These are phyloP conservation scores for Hetaerina titia DNA, from an alignment of 2,888 invertebrate species.

Conservation along the genomic window DNA sequence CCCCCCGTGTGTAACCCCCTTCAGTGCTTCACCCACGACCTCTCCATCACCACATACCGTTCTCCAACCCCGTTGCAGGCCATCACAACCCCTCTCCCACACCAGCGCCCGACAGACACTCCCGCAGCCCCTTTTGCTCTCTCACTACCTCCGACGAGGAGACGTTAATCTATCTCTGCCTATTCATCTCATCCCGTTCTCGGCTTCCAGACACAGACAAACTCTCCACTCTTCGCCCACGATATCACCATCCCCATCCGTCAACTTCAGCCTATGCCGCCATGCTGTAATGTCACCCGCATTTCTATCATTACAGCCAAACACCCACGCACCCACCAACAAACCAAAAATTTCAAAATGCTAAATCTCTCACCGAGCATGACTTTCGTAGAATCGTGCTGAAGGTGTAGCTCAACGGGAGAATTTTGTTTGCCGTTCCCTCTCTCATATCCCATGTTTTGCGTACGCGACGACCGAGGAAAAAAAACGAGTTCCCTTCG, in stretches of 20 bases:
- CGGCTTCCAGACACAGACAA: background rate
- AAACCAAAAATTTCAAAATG: no score
- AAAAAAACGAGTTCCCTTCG: background rate
- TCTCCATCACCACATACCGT: background rate
- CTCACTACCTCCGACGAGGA: background rate
- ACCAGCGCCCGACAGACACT: background rate
- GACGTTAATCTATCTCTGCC: constrained; percentile 7
- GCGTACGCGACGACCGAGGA: no score
- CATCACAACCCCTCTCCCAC: background rate
- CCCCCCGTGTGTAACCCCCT: background rate
- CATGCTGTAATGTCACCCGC: background rate
- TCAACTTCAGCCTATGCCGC: background rate
- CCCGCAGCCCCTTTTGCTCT: background rate
- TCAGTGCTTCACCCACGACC: background rate
- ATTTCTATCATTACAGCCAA: background rate
- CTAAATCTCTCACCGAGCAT: no score
- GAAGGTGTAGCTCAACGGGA: no score
- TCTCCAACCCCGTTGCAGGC: background rate
- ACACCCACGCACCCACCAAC: background rate
- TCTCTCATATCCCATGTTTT: no score
- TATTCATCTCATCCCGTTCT: background rate
- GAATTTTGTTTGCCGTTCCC: no score
- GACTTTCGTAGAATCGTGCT: no score
- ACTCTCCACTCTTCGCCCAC: background rate
- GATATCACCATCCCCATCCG: constrained; percentile 8